phyloP scores from a whole-genome alignment of 53 echinoderm and acorn worm genomes.

The Crossaster papposus region DNA sequence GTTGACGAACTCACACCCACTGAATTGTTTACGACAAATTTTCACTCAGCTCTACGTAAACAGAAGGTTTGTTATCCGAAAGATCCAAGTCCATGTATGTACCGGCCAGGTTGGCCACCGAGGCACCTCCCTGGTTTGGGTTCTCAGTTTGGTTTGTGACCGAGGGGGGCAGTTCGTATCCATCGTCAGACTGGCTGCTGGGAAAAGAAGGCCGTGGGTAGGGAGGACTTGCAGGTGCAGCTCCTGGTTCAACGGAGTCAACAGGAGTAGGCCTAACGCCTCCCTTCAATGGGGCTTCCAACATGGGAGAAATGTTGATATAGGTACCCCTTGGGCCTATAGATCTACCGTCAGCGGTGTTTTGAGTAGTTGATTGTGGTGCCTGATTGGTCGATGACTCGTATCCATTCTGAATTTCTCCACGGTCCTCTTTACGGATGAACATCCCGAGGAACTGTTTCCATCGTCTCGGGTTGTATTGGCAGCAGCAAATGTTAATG shows the following conservation, averaged over 20 bases:
- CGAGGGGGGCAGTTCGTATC: background rate
- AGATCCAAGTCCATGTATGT: background rate
- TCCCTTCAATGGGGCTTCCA: too few species aligned
- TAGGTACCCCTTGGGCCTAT: too few species aligned
- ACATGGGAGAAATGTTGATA: too few species aligned
- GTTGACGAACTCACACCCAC: too few species aligned
- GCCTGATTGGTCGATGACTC: background rate
- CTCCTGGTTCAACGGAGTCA: too few species aligned
- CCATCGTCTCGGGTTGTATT: conserved; percentile 4
- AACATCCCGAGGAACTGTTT: background rate
- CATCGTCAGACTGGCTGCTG: too few species aligned
- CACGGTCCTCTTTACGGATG: background rate
- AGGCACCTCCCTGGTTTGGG: background rate
- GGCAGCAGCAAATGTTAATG: background rate
- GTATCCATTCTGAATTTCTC: background rate
- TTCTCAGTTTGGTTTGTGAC: background rate
- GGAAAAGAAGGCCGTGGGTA: too few species aligned
- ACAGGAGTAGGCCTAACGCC: too few species aligned
- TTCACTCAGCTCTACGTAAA: background rate
- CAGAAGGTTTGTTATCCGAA: background rate
- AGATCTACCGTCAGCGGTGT: background rate
- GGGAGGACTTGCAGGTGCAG: too few species aligned
- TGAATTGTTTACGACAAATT: too few species aligned
- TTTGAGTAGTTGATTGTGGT: background rate
- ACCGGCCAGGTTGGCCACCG: background rate